phyloP scores from a whole-genome alignment of 1,140 invertebrate genomes.

The Euura lappo region DNA sequence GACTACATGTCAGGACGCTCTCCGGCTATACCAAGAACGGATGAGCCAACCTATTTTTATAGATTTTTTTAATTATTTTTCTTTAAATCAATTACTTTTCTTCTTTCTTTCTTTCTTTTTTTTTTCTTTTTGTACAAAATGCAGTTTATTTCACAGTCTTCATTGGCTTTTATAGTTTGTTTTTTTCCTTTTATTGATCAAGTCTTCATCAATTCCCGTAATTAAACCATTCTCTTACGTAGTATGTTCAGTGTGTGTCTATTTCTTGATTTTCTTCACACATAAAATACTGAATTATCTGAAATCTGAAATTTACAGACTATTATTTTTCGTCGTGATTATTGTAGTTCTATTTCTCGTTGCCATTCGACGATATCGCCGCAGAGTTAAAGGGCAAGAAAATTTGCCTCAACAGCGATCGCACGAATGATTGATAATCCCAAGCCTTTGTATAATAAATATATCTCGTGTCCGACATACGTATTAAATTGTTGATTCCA shows the following conservation, averaged over 20 bases:
- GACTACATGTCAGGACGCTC: slow-evolving; percentile 2
- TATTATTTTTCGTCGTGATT: not conserved
- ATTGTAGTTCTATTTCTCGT: not conserved
- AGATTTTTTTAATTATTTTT: slow-evolving; percentile 11
- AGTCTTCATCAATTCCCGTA: not conserved
- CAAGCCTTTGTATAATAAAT: not conserved
- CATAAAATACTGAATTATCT: not conserved
- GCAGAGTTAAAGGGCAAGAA: too few relatives aligned
- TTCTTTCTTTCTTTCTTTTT: slow-evolving; percentile 26
- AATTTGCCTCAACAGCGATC: not conserved
- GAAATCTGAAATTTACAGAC: not conserved
- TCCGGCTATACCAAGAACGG: not conserved
- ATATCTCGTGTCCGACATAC: not conserved
- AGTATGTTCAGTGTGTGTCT: not conserved
- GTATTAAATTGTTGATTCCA: not conserved
- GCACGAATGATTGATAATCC: not conserved
- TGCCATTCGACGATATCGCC: too few relatives aligned
- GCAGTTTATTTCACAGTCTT: slow-evolving; percentile 11
- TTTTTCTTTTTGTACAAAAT: slow-evolving; percentile 38
- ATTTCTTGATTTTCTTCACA: not conserved
- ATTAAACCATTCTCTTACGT: not conserved
- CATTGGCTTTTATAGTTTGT: not conserved
- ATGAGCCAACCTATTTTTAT: slow-evolving; percentile 18
- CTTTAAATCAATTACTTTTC: slow-evolving; percentile 23
- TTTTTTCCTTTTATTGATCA: not conserved